These are phyloP conservation scores for Coreoperca whiteheadi DNA, from an alignment of 2,113 vertebrate species.

Conservation along the genomic window DNA sequence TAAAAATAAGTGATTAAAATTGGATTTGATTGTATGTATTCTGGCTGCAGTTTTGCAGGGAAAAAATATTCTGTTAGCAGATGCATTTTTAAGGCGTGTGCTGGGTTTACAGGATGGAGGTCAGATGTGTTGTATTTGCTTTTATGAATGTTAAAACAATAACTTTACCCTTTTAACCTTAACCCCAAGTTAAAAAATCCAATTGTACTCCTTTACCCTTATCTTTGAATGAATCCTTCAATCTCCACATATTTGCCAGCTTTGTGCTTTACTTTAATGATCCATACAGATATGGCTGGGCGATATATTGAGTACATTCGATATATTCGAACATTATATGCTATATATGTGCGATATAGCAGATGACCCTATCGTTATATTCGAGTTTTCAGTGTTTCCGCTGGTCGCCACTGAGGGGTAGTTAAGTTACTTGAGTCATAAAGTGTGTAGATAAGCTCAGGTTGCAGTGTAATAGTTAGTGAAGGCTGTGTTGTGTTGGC, in stretches of 20 bases:
- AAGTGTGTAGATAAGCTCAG: too few relatives aligned
- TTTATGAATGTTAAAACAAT: not conserved
- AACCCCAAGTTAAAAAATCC: not conserved
- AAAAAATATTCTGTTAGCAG: not conserved
- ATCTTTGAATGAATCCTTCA: not conserved
- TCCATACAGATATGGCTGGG: not conserved
- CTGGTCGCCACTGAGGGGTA: too few relatives aligned
- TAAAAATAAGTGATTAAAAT: conserved; percentile 28
- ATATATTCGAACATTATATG: too few relatives aligned
- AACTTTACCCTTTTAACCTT: not conserved
- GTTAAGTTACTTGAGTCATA: too few relatives aligned
- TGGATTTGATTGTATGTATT: conserved; percentile 25
- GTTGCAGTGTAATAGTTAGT: too few relatives aligned
- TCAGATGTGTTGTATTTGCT: not conserved
- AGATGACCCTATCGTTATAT: too few relatives aligned
- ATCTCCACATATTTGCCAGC: not conserved
- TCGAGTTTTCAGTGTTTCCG: too few relatives aligned
- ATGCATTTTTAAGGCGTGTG: conserved; percentile 12
- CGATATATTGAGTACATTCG: too few relatives aligned
- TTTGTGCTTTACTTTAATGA: not conserved
- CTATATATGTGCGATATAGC: too few relatives aligned
- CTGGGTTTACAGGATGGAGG: conserved; percentile 1
- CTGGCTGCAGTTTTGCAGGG: conserved; percentile 11
- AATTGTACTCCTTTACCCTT: not conserved
- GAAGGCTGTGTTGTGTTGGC: too few relatives aligned